phyloP scores from a whole-genome alignment of 1,140 invertebrate species.

The Temnothorax longispinosus region DNA sequence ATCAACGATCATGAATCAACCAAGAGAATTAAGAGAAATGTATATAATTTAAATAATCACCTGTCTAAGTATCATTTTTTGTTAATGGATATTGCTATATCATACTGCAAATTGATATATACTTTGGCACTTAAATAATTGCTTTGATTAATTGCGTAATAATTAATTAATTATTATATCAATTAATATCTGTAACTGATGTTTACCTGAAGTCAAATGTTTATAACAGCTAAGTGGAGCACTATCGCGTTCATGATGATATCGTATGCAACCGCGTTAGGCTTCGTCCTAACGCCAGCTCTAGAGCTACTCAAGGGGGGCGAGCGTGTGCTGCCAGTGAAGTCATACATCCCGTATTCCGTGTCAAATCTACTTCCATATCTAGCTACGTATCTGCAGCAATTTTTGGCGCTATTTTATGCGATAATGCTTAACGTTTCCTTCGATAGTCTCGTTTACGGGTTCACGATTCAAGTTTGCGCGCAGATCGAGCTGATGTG shows the following conservation, averaged over 20 bases:
- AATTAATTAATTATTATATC: neutral
- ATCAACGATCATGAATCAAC: neutral
- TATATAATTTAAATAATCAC: neutral
- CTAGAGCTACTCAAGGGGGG: neutral
- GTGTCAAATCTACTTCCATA: neutral
- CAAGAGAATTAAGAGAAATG: neutral
- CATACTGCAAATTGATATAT: neutral
- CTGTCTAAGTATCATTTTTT: too few species aligned
- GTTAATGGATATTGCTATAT: neutral
- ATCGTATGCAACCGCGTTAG: neutral
- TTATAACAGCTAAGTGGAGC: conserved; percentile 45
- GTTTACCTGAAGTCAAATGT: neutral
- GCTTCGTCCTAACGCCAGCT: neutral
- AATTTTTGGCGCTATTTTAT: neutral
- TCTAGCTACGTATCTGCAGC: conserved; percentile 25
- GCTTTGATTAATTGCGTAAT: neutral
- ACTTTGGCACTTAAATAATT: neutral
- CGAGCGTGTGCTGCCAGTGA: conserved; percentile 15
- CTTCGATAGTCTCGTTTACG: conserved; percentile 47
- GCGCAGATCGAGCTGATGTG: conserved; percentile 37
- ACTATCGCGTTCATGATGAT: conserved; percentile 29
- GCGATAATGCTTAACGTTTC: conserved; percentile 28
- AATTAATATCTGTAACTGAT: neutral
- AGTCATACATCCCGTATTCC: conserved; percentile 21
- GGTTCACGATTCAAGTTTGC: conserved; percentile 43